These are phyloP conservation scores for Mycteria americana DNA, from an alignment of 2,797 vertebrate genomes.

Conservation along the genomic window DNA sequence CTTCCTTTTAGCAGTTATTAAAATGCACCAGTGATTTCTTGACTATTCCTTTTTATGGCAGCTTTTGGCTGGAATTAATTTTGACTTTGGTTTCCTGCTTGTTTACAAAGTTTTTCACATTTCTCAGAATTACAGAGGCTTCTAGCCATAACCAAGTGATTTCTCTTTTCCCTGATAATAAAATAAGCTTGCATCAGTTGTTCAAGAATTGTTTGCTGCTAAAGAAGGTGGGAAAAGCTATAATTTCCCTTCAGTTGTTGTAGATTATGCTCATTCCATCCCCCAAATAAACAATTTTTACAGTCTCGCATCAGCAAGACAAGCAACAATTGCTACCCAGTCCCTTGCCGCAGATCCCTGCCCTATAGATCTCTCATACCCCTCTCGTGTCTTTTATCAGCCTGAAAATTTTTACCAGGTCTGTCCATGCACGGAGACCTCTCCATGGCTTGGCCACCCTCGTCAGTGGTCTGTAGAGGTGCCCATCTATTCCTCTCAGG, in stretches of 20 bases:
- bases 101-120: not conserved
- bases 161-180: not conserved
- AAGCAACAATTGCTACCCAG: rapidly evolving
- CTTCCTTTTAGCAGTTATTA: conserved; percentile 68
- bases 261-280: too few species aligned
- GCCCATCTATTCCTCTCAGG: not conserved
- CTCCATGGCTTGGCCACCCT: not conserved
- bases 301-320: not conserved
- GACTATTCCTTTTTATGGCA: conserved; percentile 15
- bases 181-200: not conserved
- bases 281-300: not conserved
- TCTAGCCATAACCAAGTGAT: not conserved
- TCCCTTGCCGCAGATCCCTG: rapidly evolving
- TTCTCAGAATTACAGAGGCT: not conserved
- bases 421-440: not conserved
- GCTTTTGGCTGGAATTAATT: conserved; percentile 10
- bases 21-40: conserved; percentile 49
- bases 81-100: not conserved
- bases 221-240: not conserved
- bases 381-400: rapidly evolving
- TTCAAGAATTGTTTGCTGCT: not conserved
- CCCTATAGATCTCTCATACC: not conserved
- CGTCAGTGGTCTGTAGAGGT: not conserved
- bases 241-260: not conserved
- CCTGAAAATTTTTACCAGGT: not conserved